Evolutionary conservation across 2,113 vertebrate genomes (phyloP).

Genomic region (Cebidichthys violaceus): DNA sequence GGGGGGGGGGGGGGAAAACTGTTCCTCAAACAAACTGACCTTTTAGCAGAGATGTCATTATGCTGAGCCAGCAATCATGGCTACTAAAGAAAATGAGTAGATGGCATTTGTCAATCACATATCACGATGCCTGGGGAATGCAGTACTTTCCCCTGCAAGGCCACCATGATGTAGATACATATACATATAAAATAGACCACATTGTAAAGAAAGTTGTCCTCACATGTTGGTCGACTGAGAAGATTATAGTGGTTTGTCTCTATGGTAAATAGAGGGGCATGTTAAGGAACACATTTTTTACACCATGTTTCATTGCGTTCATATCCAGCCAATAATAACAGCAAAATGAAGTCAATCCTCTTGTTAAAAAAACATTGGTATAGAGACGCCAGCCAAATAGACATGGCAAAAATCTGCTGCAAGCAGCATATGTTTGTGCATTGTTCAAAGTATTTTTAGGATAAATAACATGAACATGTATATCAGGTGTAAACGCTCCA

Average conservation of each 20-base stretch:
- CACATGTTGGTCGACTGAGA: background rate
- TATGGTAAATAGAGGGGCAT: background rate
- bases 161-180: background rate
- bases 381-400: background rate
- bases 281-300: background rate
- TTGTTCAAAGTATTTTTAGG: background rate
- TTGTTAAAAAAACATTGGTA: background rate
- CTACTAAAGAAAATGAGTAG: slow-evolving; percentile 30
- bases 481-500: background rate
- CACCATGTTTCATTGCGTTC: background rate
- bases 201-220: background rate
- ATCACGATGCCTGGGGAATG: background rate
- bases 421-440: background rate
- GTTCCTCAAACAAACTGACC: slow-evolving; percentile 25
- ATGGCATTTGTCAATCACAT: slow-evolving; percentile 33
- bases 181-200: background rate
- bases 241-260: background rate
- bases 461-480: background rate
- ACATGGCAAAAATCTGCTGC: background rate
- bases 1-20: too few relatives aligned
- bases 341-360: background rate
- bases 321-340: background rate
- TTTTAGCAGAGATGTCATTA: slow-evolving; percentile 29
- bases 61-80: slow-evolving; percentile 68
- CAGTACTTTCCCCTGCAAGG: background rate